phyloP scores from a whole-genome alignment of 2,888 invertebrate species.

The Trissoscelio sp. region DNA sequence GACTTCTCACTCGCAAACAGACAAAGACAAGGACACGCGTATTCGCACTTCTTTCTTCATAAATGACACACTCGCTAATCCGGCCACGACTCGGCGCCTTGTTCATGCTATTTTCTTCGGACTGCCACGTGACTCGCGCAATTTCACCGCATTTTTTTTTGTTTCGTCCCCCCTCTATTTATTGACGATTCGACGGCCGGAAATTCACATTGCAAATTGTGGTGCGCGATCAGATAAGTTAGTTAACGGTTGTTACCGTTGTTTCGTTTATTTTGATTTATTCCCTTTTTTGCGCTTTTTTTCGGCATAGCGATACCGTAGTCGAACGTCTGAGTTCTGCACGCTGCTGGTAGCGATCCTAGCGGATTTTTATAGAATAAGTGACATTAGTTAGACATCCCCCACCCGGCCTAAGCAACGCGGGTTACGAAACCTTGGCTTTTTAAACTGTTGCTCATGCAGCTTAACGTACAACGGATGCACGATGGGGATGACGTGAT shows the following conservation, averaged over 20 bases:
- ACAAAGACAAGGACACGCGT: too few relatives aligned
- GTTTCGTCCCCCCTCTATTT: neutral
- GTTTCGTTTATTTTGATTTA: neutral
- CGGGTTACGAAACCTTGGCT: slow-evolving; percentile 65
- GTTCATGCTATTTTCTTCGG: slow-evolving; percentile 48
- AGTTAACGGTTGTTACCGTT: neutral
- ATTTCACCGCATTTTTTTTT: slow-evolving; percentile 30
- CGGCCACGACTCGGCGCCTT: slow-evolving; percentile 32
- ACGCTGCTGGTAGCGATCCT: slow-evolving; percentile 61
- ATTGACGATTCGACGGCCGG: neutral
- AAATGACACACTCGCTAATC: slow-evolving; percentile 60
- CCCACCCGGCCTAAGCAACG: slow-evolving; percentile 64
- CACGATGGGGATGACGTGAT: slow-evolving; percentile 75
- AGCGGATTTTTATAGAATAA: slow-evolving; percentile 69
- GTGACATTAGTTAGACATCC: slow-evolving; percentile 64
- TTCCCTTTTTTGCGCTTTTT: neutral
- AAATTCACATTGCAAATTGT: neutral
- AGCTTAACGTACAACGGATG: slow-evolving; percentile 63
- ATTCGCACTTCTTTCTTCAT: too few relatives aligned
- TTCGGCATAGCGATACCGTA: too few relatives aligned
- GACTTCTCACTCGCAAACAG: too few relatives aligned
- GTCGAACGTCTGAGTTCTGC: too few relatives aligned
- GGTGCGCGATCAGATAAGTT: slow-evolving; percentile 1
- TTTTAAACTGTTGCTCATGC: slow-evolving; percentile 62
- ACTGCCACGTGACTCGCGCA: slow-evolving; percentile 65